Percentiles rank a stretch among this genome's conserved stretches.
phyloP scores from a whole-genome alignment of 1,140 invertebrate genomes.

The Drosophila paulistorum region DNA sequence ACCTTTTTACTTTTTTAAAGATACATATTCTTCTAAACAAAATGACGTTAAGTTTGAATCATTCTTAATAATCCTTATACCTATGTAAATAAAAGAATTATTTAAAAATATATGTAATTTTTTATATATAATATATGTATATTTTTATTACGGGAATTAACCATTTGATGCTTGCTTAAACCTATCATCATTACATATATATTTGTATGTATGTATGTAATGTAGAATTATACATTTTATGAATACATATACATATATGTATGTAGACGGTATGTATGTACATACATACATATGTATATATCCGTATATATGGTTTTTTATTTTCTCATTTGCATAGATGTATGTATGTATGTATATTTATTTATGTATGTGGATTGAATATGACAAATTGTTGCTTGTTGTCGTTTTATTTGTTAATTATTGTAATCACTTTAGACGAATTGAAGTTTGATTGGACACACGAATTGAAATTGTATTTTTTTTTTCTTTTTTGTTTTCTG shows the following conservation, averaged over 20 bases:
- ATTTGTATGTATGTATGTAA: constrained; percentile 31
- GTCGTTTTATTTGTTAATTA: constrained; percentile 50
- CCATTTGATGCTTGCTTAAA: constrained; percentile 71
- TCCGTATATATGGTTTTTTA: constrained; percentile 30
- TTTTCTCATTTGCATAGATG: not conserved
- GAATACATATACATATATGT: constrained; percentile 21
- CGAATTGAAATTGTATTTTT: constrained; percentile 54
- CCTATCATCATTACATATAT: constrained; percentile 62
- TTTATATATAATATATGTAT: constrained; percentile 58
- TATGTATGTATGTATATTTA: not conserved
- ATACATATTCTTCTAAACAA: too few species aligned
- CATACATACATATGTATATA: constrained; percentile 2
- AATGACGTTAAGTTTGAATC: not conserved
- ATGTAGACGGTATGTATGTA: constrained; percentile 3
- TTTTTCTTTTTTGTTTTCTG: constrained; percentile 6
- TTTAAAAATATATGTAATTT: constrained; percentile 15
- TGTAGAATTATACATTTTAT: constrained; percentile 28
- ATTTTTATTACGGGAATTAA: constrained; percentile 78
- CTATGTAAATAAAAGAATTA: not conserved
- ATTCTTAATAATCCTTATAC: too few species aligned
- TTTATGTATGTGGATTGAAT: constrained; percentile 18
- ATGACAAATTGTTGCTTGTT: constrained; percentile 31
- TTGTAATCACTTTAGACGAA: constrained; percentile 74
- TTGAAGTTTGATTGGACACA: constrained; percentile 77
- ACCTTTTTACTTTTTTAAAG: too few species aligned